phyloP scores from a whole-genome alignment of 2,113 vertebrate species.

The Plecotus auritus region DNA sequence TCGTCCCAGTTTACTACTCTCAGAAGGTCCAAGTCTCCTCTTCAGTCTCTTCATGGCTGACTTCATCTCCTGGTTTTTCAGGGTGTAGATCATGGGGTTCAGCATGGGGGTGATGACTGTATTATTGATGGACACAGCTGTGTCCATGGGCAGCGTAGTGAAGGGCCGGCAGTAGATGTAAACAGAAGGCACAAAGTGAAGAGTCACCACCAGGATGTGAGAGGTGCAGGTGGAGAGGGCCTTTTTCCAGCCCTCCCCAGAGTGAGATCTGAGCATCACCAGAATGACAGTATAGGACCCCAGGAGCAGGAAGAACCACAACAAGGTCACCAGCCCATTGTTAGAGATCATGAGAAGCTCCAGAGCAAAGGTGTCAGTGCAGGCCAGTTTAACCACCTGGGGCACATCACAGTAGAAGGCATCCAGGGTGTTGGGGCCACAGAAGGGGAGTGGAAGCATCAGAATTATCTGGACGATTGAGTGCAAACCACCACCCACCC shows the following conservation, averaged over 20 bases:
- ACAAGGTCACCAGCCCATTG: slow-evolving; percentile 54
- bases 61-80: slow-evolving; percentile 69
- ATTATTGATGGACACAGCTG: slow-evolving; percentile 59
- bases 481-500: slow-evolving; percentile 61
- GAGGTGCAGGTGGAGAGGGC: slow-evolving; percentile 67
- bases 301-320: slow-evolving; percentile 65
- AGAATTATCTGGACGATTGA: slow-evolving; percentile 59
- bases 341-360: slow-evolving; percentile 67
- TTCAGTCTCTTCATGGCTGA: slow-evolving; percentile 58
- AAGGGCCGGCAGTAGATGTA: slow-evolving; percentile 66
- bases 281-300: slow-evolving; percentile 55
- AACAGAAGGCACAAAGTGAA: slow-evolving; percentile 50
- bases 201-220: slow-evolving; percentile 64
- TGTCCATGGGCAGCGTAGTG: slow-evolving; percentile 55
- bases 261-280: slow-evolving; percentile 19
- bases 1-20: slow-evolving; percentile 20
- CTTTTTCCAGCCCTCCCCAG: slow-evolving; percentile 32
- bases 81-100: slow-evolving; percentile 67
- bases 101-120: slow-evolving; percentile 60
- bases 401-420: slow-evolving; percentile 70
- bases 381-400: slow-evolving; percentile 67
- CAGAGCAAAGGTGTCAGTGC: slow-evolving; percentile 15
- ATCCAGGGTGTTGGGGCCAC: slow-evolving; percentile 59
- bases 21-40: slow-evolving; percentile 20
- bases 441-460: slow-evolving; percentile 60